These are phyloP conservation scores for Sciurus carolinensis DNA, from an alignment of 2,797 vertebrate genomes.

Conservation along the genomic window DNA sequence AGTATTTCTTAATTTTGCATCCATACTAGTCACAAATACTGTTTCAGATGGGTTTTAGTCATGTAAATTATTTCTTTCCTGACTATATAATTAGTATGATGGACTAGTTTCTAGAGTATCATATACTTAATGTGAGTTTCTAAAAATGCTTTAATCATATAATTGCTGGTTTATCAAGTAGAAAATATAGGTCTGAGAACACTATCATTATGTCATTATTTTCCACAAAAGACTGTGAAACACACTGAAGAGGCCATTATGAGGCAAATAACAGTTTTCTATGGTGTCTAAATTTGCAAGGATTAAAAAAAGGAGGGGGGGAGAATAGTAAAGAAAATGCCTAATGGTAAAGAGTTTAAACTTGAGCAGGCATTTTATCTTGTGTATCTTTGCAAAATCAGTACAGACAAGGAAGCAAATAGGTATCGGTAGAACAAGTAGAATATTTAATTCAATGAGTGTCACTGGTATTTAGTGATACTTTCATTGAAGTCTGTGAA, in stretches of 20 bases:
- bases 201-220: conserved; percentile 85
- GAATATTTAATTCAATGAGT: background rate
- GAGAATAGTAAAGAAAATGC: conserved; percentile 37
- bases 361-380: background rate
- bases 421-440: background rate
- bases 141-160: conserved; percentile 85
- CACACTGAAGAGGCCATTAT: conserved; percentile 81
- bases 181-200: conserved; percentile 85
- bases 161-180: conserved; percentile 87
- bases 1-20: conserved; percentile 65
- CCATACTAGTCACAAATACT: conserved; percentile 66
- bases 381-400: conserved; percentile 44
- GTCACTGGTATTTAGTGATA: conserved; percentile 16
- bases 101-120: conserved; percentile 84
- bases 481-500: background rate
- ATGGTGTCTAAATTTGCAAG: conserved; percentile 74
- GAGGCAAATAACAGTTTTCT: conserved; percentile 82
- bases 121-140: conserved; percentile 82
- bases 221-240: conserved; percentile 82
- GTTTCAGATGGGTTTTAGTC: conserved; percentile 81
- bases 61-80: conserved; percentile 80
- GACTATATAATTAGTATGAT: conserved; percentile 79
- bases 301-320: conserved; percentile 46
- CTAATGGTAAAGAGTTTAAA: conserved; percentile 72
- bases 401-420: background rate